phyloP scores from a whole-genome alignment of 2,113 vertebrate species.

The Phylloscopus trochilus region DNA sequence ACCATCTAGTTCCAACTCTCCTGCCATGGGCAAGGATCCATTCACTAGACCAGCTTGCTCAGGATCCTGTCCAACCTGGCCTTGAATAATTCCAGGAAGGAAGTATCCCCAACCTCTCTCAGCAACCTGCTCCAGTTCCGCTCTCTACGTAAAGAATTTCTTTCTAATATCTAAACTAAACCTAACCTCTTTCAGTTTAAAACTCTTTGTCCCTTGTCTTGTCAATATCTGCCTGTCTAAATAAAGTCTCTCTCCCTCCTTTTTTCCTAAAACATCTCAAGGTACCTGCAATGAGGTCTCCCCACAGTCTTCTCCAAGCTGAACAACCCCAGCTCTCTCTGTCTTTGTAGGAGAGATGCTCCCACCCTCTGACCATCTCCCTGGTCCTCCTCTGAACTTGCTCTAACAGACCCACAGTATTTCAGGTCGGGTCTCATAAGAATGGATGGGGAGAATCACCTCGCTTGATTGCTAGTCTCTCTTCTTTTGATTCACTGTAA shows the following conservation, averaged over 20 bases:
- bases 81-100: not conserved
- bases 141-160: not conserved
- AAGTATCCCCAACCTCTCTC: not conserved
- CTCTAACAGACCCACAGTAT: not conserved
- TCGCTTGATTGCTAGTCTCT: not conserved
- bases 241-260: not conserved
- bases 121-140: not conserved
- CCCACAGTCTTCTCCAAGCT: rapidly evolving
- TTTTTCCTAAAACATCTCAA: not conserved
- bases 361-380: not conserved
- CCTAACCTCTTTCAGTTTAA: not conserved
- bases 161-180: not conserved
- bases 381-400: not conserved
- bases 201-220: not conserved
- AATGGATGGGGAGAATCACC: not conserved
- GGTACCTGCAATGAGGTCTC: not conserved
- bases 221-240: not conserved
- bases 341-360: not conserved
- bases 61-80: not conserved
- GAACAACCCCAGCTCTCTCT: not conserved
- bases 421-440: not conserved
- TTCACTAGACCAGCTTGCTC: not conserved
- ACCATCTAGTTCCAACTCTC: not conserved
- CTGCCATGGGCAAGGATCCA: not conserved
- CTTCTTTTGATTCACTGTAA: not conserved